Percentiles rank a stretch among this genome's conserved stretches.
phyloP scores from a whole-genome alignment of 2,888 invertebrate species.

The Labia minor region DNA sequence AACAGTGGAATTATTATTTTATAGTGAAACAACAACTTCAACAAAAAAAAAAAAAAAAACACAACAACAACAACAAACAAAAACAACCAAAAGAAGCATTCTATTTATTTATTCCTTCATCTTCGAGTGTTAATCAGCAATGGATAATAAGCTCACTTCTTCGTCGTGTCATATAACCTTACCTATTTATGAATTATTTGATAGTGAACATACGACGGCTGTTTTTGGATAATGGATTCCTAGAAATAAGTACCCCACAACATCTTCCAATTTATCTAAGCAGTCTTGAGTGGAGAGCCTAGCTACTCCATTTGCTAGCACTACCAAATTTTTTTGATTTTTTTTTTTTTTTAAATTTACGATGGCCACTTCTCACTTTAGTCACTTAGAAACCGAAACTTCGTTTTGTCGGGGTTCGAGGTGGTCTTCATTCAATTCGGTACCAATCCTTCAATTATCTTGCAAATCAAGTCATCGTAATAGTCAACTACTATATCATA shows the following conservation, averaged over 20 bases:
- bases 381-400: not conserved
- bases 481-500: not conserved
- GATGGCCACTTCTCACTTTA: not conserved
- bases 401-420: not conserved
- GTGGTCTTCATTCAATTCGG: not conserved
- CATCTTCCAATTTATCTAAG: too few relatives aligned
- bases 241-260: too few relatives aligned
- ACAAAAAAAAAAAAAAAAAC: too few relatives aligned
- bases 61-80: not conserved
- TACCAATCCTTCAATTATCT: not conserved
- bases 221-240: too few relatives aligned
- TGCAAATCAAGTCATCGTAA: not conserved
- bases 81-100: not conserved
- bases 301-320: not conserved
- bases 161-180: too few relatives aligned
- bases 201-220: too few relatives aligned
- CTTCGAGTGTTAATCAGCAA: not conserved
- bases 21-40: too few relatives aligned
- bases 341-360: not conserved
- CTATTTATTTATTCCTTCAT: not conserved
- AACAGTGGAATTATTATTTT: too few relatives aligned
- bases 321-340: slow-evolving; percentile 4
- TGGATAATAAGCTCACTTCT: not conserved
- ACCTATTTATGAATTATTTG: too few relatives aligned
- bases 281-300: too few relatives aligned